phyloP scores from a whole-genome alignment of 2,113 vertebrate species.

The Barnardius zonarius region DNA sequence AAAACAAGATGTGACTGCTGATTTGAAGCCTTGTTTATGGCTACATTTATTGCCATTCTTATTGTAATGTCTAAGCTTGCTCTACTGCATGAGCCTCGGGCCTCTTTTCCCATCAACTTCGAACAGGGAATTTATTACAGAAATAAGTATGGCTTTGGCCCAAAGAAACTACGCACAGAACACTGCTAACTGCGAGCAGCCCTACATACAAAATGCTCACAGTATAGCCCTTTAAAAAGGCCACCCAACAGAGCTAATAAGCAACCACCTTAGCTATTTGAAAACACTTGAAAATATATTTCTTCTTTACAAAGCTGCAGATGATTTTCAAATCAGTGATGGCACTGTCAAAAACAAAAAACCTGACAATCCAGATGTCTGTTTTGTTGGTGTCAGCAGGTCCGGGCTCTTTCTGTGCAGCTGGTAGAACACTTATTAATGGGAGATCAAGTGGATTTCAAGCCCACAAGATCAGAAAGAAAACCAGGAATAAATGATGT shows the following conservation, averaged over 20 bases:
- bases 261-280: neutral
- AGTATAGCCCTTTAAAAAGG: neutral
- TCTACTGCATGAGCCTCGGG: slow-evolving; percentile 16
- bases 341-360: neutral
- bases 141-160: neutral
- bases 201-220: neutral
- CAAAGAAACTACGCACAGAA: neutral
- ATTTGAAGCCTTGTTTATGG: slow-evolving; percentile 25
- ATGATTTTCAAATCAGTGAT: neutral
- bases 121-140: slow-evolving; percentile 21
- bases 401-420: neutral
- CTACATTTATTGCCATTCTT: slow-evolving; percentile 18
- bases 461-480: neutral
- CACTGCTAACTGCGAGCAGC: neutral
- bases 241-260: neutral
- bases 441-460: neutral
- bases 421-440: neutral
- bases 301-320: neutral
- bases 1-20: neutral
- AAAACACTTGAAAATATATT: neutral
- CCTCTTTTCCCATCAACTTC: slow-evolving; percentile 11
- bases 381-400: neutral
- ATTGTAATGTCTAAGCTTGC: slow-evolving; percentile 12
- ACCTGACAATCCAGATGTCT: neutral
- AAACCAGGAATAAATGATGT: neutral